phyloP scores from a whole-genome alignment of 2,797 vertebrate genomes.

The Naso thynnoides region DNA sequence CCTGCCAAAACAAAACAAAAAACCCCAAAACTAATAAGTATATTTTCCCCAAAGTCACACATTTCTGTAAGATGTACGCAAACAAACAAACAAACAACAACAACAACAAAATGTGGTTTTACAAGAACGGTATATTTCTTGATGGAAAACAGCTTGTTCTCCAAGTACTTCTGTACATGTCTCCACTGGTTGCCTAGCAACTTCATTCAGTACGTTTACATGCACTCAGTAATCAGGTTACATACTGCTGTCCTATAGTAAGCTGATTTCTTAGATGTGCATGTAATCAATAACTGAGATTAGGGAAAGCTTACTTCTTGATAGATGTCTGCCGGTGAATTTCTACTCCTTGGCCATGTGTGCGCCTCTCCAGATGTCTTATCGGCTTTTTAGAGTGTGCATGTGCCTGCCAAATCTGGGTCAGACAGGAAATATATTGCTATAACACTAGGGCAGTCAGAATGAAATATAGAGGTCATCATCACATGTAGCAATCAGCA shows the following conservation, averaged over 20 bases:
- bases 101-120: neutral
- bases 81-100: neutral
- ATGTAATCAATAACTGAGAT: neutral
- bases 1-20: too few species aligned
- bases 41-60: neutral
- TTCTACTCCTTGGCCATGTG: neutral
- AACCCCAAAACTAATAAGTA: neutral
- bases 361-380: neutral
- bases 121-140: neutral
- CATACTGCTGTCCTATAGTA: neutral
- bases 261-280: neutral
- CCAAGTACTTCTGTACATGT: neutral
- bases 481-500: neutral
- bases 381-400: neutral
- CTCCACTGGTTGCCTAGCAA: constrained; percentile 32
- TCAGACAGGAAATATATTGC: neutral
- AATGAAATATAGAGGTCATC: neutral
- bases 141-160: constrained; percentile 1
- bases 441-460: neutral
- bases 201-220: constrained; percentile 8
- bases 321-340: neutral
- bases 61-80: neutral
- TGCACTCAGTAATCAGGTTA: neutral
- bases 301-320: neutral
- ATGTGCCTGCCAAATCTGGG: constrained; percentile 16